These are phyloP conservation scores for Sphaerophoria taeniata DNA, from an alignment of 2,888 invertebrate species.

Conservation along the genomic window DNA sequence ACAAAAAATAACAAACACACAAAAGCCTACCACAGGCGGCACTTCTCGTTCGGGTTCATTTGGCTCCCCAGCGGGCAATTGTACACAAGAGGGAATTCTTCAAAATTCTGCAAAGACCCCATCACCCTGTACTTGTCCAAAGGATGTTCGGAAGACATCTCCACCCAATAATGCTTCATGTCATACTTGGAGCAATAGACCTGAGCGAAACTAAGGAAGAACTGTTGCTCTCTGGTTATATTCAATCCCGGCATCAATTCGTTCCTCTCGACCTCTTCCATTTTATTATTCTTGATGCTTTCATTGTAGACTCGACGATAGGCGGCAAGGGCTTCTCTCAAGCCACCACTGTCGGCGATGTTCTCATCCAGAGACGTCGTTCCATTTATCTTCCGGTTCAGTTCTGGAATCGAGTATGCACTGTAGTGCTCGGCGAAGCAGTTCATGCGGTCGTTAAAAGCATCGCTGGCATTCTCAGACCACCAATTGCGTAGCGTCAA, in stretches of 20 bases:
- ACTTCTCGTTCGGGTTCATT: conserved; percentile 79
- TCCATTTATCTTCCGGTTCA: conserved; percentile 79
- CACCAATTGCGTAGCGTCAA: conserved; percentile 78
- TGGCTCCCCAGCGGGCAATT: conserved; percentile 78
- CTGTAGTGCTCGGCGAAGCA: conserved; percentile 79
- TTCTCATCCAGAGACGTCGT: conserved; percentile 79
- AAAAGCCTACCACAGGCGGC: conserved; percentile 78
- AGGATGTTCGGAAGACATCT: conserved; percentile 78
- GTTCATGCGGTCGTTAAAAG: conserved; percentile 77
- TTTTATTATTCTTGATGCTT: conserved; percentile 39
- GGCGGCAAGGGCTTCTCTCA: conserved; percentile 77
- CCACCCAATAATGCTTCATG: conserved; percentile 79
- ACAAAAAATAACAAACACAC: neutral
- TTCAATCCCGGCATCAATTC: conserved; percentile 80
- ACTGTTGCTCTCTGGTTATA: conserved; percentile 79
- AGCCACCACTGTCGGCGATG: conserved; percentile 80
- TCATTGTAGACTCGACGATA: conserved; percentile 78
- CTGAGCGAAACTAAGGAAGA: conserved; percentile 80
- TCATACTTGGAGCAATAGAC: conserved; percentile 79
- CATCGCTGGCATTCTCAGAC: conserved; percentile 77
- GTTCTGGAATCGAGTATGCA: conserved; percentile 78
- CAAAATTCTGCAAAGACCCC: conserved; percentile 79
- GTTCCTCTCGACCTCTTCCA: conserved; percentile 45
- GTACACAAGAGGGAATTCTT: conserved; percentile 78
- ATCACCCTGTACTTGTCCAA: conserved; percentile 80